Evolutionary conservation across 2,113 vertebrate genomes (phyloP).

Genomic region (Myxocyprinus asiaticus): DNA sequence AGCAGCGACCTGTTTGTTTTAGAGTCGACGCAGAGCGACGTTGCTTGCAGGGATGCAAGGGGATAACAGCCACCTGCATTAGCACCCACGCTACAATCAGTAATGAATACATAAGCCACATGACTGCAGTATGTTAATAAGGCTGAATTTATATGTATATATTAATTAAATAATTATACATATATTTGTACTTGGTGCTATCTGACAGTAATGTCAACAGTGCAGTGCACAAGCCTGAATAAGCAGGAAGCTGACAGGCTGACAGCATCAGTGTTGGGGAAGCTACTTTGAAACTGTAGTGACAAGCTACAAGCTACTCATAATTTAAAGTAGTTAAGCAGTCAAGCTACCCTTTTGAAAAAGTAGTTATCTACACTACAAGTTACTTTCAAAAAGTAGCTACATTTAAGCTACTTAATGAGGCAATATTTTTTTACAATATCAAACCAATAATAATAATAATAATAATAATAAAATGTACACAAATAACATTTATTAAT

Average conservation of each 20-base stretch:
- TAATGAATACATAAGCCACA: background rate
- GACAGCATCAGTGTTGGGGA: background rate
- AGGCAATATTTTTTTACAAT: too few relatives aligned
- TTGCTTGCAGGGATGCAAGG: background rate
- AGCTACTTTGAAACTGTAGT: too few relatives aligned
- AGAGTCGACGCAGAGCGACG: conserved; percentile 49
- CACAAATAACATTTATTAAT: too few relatives aligned
- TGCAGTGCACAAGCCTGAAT: too few relatives aligned
- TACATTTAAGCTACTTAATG: too few relatives aligned
- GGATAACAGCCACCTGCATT: conserved; percentile 50
- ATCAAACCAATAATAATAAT: too few relatives aligned
- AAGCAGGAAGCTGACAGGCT: background rate
- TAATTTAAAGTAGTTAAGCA: too few relatives aligned
- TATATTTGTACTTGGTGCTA: conserved; percentile 21
- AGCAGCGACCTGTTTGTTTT: conserved; percentile 69
- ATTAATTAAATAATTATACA: background rate
- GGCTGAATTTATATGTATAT: background rate
- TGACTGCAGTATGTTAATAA: background rate
- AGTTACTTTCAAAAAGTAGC: too few relatives aligned
- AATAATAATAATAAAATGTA: too few relatives aligned
- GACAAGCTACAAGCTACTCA: too few relatives aligned
- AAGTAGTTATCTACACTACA: too few relatives aligned
- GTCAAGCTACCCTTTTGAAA: too few relatives aligned
- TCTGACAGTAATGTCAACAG: conserved; percentile 16
- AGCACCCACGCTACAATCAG: conserved; percentile 39